Conservation (phyloP, 2,113 vertebrate species). For the Cebidichthys violaceus region DNA sequence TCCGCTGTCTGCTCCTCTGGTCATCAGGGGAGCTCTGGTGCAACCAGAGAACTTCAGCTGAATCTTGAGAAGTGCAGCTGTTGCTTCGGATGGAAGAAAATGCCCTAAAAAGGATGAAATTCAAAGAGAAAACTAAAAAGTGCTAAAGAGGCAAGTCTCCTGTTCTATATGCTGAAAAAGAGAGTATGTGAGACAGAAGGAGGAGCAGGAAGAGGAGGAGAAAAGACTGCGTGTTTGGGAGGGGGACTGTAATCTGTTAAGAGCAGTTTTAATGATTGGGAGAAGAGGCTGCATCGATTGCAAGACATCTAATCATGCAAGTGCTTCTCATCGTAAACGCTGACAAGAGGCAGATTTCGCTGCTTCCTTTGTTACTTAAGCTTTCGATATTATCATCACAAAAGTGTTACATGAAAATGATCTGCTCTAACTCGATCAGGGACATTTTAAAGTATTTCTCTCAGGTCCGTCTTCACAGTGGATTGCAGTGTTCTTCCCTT, state of each 20-base stretch:
- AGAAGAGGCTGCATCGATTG: conserved; percentile 78
- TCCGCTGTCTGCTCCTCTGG: conserved; percentile 26
- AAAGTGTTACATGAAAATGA: conserved; percentile 80
- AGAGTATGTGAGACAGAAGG: conserved; percentile 53
- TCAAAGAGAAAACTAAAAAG: conserved; percentile 11
- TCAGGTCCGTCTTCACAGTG: background rate
- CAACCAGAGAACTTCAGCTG: background rate
- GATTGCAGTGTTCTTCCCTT: background rate
- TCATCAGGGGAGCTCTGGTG: background rate
- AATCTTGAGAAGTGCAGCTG: background rate
- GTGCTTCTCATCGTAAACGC: conserved; percentile 81
- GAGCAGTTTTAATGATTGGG: conserved; percentile 82
- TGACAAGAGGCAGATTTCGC: conserved; percentile 82
- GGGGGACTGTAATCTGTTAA: conserved; percentile 80
- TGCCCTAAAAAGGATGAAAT: conserved; percentile 12
- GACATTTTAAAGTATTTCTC: conserved; percentile 51
- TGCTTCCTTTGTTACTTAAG: conserved; percentile 72
- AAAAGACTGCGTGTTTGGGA: conserved; percentile 62
- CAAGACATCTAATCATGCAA: conserved; percentile 80
- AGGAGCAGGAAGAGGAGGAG: conserved; percentile 62
- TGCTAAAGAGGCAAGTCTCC: conserved; percentile 1
- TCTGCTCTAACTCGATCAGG: conserved; percentile 69
- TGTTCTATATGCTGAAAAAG: conserved; percentile 22
- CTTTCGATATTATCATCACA: conserved; percentile 72
- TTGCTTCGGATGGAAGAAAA: background rate